phyloP scores from a whole-genome alignment of 2,797 vertebrate genomes.

The Eulemur mongoz region DNA sequence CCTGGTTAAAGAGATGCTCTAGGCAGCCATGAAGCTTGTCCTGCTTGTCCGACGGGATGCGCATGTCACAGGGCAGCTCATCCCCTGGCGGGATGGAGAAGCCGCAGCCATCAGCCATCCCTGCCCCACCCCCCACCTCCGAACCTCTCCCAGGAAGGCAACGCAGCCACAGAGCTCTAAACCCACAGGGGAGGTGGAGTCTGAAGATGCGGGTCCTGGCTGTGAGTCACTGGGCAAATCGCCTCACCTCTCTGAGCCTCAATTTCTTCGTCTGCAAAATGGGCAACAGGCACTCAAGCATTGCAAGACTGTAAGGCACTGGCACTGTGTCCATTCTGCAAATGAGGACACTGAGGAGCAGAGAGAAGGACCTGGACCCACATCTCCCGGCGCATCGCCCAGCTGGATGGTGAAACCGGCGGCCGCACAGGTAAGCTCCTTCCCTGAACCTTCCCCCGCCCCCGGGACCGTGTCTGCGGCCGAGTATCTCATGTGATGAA shows the following conservation, averaged over 20 bases:
- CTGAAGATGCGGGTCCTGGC: not conserved
- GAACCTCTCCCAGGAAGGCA: not conserved
- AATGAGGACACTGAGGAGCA: not conserved
- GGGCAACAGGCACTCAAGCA: not conserved
- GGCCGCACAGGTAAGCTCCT: not conserved
- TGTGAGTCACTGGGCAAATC: not conserved
- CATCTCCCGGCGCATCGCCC: not conserved
- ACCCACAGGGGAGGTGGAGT: not conserved
- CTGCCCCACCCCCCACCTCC: not conserved
- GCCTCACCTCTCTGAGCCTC: not conserved
- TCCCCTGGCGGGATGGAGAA: slow-evolving; percentile 88
- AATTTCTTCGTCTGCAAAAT: not conserved
- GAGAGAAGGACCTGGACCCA: not conserved
- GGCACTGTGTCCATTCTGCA: not conserved
- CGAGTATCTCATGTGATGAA: not conserved
- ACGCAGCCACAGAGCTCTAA: rapidly evolving
- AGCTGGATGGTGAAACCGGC: not conserved
- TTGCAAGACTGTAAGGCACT: rapidly evolving
- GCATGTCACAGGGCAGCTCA: slow-evolving; percentile 97
- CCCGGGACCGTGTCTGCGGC: not conserved
- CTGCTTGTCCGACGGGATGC: slow-evolving; percentile 97
- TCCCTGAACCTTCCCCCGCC: not conserved
- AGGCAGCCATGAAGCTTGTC: slow-evolving; percentile 99
- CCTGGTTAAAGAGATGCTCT: slow-evolving; percentile 99
- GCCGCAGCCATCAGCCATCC: not conserved